Conservation (phyloP, 2,113 vertebrate species). For the Pachyramphus minor region DNA sequence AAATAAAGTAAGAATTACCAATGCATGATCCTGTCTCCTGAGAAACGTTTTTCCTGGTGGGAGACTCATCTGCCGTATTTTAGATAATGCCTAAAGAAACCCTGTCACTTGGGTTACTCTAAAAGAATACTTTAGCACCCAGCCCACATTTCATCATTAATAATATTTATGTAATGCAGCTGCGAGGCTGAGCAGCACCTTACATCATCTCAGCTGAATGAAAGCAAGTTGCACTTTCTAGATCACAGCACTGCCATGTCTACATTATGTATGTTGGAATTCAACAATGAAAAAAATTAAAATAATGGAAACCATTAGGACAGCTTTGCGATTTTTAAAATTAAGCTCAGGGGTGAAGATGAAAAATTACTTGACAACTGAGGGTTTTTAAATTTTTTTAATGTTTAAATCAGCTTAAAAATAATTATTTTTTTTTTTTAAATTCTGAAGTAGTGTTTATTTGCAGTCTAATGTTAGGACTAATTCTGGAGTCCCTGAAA, state of each 20-base stretch:
- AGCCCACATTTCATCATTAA: neutral
- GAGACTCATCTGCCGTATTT: neutral
- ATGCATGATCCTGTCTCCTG: neutral
- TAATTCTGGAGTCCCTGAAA: neutral
- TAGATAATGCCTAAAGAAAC: neutral
- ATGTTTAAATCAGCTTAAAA: neutral
- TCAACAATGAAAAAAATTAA: neutral
- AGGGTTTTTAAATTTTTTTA: rapidly evolving
- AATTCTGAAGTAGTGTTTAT: neutral
- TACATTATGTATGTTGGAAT: neutral
- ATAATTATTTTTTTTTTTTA: rapidly evolving
- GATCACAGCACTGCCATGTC: neutral
- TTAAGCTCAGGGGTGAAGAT: neutral
- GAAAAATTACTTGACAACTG: neutral
- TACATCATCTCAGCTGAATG: neutral
- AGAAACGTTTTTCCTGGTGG: neutral
- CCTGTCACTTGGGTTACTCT: neutral
- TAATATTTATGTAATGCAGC: neutral
- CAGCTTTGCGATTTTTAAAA: neutral
- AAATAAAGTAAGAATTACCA: neutral
- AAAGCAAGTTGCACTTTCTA: neutral
- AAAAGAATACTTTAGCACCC: neutral
- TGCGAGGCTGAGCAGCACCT: neutral
- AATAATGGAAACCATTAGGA: neutral
- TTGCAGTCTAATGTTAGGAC: neutral